A percentile compares a stretch with the other conserved stretches of the same genome.
Conservation (phyloP, 2,888 invertebrate genomes). For the Nectonema munidae region DNA sequence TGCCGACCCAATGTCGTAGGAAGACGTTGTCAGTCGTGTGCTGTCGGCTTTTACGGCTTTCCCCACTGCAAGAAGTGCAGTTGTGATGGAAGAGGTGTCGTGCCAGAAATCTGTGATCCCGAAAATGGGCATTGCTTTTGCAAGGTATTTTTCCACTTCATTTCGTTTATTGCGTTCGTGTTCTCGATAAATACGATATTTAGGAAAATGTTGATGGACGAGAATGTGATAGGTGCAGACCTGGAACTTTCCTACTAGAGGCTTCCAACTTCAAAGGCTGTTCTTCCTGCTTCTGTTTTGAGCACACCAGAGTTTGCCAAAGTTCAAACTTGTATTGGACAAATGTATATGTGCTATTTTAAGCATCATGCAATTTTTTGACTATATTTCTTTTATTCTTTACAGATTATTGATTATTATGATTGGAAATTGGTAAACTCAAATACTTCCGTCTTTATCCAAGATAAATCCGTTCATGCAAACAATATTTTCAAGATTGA, state of each 20-base stretch:
- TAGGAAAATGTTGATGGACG: slow-evolving; percentile 47
- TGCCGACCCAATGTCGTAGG: slow-evolving; percentile 58
- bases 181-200: slow-evolving; percentile 18
- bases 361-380: too few species aligned
- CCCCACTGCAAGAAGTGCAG: slow-evolving; percentile 54
- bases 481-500: neutral
- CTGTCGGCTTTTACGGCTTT: slow-evolving; percentile 40
- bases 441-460: too few species aligned
- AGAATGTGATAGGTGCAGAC: slow-evolving; percentile 46
- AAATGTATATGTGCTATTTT: too few species aligned
- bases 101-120: slow-evolving; percentile 53
- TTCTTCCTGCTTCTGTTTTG: slow-evolving; percentile 71
- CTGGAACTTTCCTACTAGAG: slow-evolving; percentile 52
- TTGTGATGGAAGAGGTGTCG: slow-evolving; percentile 48
- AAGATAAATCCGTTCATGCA: neutral
- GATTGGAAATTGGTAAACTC: too few species aligned
- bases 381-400: too few species aligned
- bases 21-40: slow-evolving; percentile 52
- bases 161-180: neutral
- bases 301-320: slow-evolving; percentile 7
- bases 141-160: slow-evolving; percentile 26
- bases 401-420: too few species aligned
- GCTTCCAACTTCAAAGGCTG: slow-evolving; percentile 48
- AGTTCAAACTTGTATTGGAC: slow-evolving; percentile 10
- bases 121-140: slow-evolving; percentile 39